These are phyloP conservation scores for Tychaedon coryphoeus DNA, from an alignment of 2,113 vertebrate species.

Conservation along the genomic window DNA sequence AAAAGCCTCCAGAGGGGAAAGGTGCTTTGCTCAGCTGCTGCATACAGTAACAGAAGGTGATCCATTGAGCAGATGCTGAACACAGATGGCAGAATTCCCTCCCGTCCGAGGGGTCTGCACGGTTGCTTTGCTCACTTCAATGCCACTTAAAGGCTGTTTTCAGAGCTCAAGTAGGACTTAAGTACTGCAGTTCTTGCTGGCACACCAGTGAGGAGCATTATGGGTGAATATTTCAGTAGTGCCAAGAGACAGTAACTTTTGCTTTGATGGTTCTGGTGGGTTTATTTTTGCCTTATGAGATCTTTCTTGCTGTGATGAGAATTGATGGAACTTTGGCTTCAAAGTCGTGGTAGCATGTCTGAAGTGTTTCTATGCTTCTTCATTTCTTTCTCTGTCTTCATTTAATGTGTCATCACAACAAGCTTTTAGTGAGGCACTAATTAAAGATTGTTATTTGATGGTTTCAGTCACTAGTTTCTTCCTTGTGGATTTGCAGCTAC, in stretches of 20 bases:
- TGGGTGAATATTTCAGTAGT: background rate
- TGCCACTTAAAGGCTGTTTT: background rate
- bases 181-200: background rate
- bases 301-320: background rate
- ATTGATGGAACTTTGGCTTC: background rate
- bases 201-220: background rate
- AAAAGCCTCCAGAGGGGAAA: background rate
- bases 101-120: rapidly evolving
- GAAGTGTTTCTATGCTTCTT: background rate
- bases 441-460: background rate
- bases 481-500: background rate
- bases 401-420: background rate
- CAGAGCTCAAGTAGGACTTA: background rate
- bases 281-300: background rate
- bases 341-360: background rate
- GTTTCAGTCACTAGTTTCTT: background rate
- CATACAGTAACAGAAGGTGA: background rate
- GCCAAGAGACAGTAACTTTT: background rate
- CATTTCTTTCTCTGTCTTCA: background rate
- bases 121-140: background rate
- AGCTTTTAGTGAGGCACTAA: background rate
- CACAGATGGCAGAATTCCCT: background rate
- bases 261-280: background rate
- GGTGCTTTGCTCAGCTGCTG: background rate
- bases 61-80: background rate